Base-by-base conservation (phyloP, 2,797 vertebrate species). In the Sus cebifrons region DNA sequence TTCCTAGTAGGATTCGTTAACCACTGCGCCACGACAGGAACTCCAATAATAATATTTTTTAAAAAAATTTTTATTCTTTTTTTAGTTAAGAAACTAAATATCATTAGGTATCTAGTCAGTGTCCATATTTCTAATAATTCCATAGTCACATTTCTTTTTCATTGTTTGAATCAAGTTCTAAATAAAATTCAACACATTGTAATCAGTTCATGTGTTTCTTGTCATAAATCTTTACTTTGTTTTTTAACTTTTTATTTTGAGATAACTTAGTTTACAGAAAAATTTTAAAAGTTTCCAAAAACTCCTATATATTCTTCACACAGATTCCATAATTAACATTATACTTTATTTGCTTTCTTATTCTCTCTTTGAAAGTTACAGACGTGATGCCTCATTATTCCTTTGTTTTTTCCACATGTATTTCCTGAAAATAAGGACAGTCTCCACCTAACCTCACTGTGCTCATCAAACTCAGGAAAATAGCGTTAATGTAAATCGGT, bases 41-140 rank as follows among this genome's bases (percentile, higher is more conserved):
- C 36, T 36, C 36, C 36, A 36, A 36, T 36, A 56, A 56, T 77
- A n/a, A 40, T 75, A 17, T 74, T 52, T 49, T 49, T 49, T 49
- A 5, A 7, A 49, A 49, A 49, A 49, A 49, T 49, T 49, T 49
- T 49, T 49, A 49, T 49, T 49, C 9, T 49, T 49, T 49, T 49
- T 49, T 49, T 49, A 73, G 13, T 79, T 44, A 70, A 32, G 32
- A 32, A 32, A 32, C 56, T 84, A 78, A 54, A 84, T 84, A 56
- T 44, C 84, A 64, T 64, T 16, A 27, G 29, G 44, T 56, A 89
- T 58, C 54, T 27, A 49, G 20, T 79, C 83, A 65, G 10, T 79
- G 16, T 81, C 90, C n/a, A 40, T 16, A 81, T 90, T 73, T 85
- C 86, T 89, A 58, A 49, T 74, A 73, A 89, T 78, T 78, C 74